phyloP scores from a whole-genome alignment of 2,888 invertebrate genomes.

The Papilio gigon region DNA sequence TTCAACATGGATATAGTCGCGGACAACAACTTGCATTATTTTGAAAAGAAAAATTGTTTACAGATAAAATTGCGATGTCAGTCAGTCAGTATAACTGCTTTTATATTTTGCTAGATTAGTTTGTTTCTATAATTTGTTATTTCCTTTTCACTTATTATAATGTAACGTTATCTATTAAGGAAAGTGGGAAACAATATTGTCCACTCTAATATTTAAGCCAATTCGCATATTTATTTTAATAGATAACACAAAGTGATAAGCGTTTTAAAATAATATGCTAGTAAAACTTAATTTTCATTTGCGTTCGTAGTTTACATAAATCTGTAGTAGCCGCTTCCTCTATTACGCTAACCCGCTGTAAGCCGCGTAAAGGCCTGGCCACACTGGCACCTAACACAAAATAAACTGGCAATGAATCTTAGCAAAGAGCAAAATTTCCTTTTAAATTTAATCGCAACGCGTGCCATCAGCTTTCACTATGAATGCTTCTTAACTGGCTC shows the following conservation, averaged over 20 bases:
- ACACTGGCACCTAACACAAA: neutral
- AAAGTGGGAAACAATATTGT: neutral
- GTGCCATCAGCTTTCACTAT: conserved; percentile 24
- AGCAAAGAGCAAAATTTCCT: neutral
- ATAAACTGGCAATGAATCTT: neutral
- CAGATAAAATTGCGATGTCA: no score
- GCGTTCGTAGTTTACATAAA: conserved; percentile 33
- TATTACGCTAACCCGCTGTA: conserved; percentile 29
- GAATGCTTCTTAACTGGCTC: neutral
- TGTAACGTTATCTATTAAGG: neutral
- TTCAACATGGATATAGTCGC: no score
- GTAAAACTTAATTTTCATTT: conserved; percentile 37
- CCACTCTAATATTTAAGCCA: neutral
- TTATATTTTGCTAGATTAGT: no score
- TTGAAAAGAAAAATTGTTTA: no score
- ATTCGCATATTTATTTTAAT: neutral
- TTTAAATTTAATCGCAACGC: conserved; percentile 38
- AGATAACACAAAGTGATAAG: neutral
- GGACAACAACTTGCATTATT: no score
- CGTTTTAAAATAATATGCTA: conserved; percentile 34
- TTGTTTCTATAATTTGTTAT: no score
- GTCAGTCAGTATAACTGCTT: no score
- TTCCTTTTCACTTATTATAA: no score
- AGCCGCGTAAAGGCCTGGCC: neutral
- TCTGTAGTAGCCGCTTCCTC: conserved; percentile 28